Base-by-base conservation (phyloP, 64 coral and sea anemone species). In the Stylophora pistillata region DNA sequence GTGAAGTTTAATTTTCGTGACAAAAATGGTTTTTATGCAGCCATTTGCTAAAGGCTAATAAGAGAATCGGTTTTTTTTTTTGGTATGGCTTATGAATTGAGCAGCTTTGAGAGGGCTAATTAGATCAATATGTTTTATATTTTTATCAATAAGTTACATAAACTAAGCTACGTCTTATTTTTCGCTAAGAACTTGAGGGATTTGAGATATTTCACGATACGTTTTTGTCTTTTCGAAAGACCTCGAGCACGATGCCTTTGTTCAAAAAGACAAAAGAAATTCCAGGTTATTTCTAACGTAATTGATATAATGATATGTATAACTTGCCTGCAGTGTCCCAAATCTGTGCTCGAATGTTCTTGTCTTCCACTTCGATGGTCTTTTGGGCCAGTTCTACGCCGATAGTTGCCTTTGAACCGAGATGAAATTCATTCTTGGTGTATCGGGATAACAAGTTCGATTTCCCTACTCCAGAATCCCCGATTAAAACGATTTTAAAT, bases 381-480 rank as follows among this genome's bases (percentile, higher is more conserved):
- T 95, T 95, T 56, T 99, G 97, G 79, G 97, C 97, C 1, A 99
- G 91, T 75, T 99, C 97, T 31, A 99, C 97, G 14, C 97, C 97
- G 30, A 99, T 99, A n/a, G 97, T 99, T 58, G 97, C 93, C 68
- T 99, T 99, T 10, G 97, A 99, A 30, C 97, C 94, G 13, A 99
- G 71, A 32, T 99, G 97, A 66, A 99, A 99, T 30, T 99, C 97
- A 30, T 99, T 95, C 72, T 95, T 99, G 25, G 97, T 95, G 91
- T 99, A 99, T 7, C 97, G 87, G 16, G 93, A 95, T 21, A 99
- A 76, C 16, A 99, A 77, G 32, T 99, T 95, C 11, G 97, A 99
- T 90, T 99, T 99, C 12, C 97, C 97, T 4, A 99, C 97, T 25
- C 97, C 97, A 13, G 93, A 95, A 71, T 99, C 97, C 6, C 97